phyloP scores from a whole-genome alignment of 2,797 vertebrate species.

The Lepus townsendii region DNA sequence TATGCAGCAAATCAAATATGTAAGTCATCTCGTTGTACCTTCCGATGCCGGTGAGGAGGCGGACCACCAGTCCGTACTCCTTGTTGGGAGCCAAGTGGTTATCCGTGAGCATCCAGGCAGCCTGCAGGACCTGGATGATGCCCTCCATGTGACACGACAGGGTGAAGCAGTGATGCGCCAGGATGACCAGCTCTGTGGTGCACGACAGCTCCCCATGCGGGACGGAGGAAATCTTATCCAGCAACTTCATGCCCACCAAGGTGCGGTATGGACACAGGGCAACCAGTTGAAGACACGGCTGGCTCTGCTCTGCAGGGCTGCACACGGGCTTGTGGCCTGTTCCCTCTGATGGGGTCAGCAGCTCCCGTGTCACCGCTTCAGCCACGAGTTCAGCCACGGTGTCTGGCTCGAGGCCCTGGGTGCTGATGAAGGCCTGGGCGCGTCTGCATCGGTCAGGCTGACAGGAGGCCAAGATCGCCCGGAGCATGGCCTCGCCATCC shows the following conservation, averaged over 20 bases:
- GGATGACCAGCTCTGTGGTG: slow-evolving; percentile 95
- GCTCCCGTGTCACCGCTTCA: slow-evolving; percentile 89
- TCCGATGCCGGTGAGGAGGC: slow-evolving; percentile 96
- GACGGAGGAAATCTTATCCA: slow-evolving; percentile 92
- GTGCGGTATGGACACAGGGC: slow-evolving; percentile 95
- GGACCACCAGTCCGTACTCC: slow-evolving; percentile 94
- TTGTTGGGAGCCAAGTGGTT: slow-evolving; percentile 93
- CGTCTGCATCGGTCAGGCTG: slow-evolving; percentile 91
- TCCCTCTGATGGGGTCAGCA: slow-evolving; percentile 87
- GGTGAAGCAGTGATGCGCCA: slow-evolving; percentile 96
- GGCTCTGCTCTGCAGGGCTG: slow-evolving; percentile 90
- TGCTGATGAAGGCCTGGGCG: slow-evolving; percentile 93
- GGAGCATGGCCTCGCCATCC: slow-evolving; percentile 89
- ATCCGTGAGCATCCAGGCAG: slow-evolving; percentile 95
- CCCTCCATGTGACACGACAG: slow-evolving; percentile 98
- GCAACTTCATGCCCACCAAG: slow-evolving; percentile 93
- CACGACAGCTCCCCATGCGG: slow-evolving; percentile 92
- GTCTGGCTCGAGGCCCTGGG: slow-evolving; percentile 91
- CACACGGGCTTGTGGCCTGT: slow-evolving; percentile 89
- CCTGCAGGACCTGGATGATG: slow-evolving; percentile 94
- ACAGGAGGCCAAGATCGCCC: slow-evolving; percentile 90
- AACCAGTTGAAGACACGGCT: slow-evolving; percentile 92
- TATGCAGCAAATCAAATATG: slow-evolving; percentile 96
- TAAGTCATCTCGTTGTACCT: slow-evolving; percentile 98
- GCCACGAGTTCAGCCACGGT: slow-evolving; percentile 93